phyloP scores from a whole-genome alignment of 2,797 vertebrate species.

The Cossypha polioptera region DNA sequence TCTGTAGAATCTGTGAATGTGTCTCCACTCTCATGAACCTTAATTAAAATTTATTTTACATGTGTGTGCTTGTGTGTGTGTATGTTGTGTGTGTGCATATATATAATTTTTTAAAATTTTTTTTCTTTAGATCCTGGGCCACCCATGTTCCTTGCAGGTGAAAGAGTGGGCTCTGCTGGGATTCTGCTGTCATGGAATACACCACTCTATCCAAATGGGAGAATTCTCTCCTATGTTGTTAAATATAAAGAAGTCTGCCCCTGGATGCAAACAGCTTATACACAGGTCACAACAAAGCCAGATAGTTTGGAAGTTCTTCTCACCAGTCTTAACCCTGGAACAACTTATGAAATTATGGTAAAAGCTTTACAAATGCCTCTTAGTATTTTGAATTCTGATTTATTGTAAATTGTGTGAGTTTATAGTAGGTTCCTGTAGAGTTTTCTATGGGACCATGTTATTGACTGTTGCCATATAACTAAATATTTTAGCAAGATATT shows the following conservation, averaged over 20 bases:
- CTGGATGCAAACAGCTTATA: conserved; percentile 85
- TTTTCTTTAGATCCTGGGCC: conserved; percentile 79
- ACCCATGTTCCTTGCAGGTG: conserved; percentile 83
- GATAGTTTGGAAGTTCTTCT: conserved; percentile 89
- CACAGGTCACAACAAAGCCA: conserved; percentile 79
- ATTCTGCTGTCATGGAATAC: conserved; percentile 91
- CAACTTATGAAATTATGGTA: conserved; percentile 95
- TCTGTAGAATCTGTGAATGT: not conserved
- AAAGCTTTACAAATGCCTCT: not conserved
- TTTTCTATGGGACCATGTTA: not conserved
- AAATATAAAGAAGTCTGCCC: conserved; percentile 96
- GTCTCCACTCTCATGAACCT: not conserved
- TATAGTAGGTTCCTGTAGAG: not conserved
- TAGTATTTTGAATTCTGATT: conserved; percentile 47
- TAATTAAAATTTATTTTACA: not conserved
- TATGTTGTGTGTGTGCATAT: not conserved
- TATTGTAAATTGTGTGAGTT: not conserved
- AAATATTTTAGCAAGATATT: not conserved
- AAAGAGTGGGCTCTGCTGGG: conserved; percentile 92
- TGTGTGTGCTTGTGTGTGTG: accelerated
- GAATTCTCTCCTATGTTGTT: conserved; percentile 84
- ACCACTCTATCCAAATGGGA: conserved; percentile 76
- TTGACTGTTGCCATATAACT: not conserved
- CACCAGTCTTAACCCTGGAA: conserved; percentile 90
- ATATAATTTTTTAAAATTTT: not conserved